phyloP scores from a whole-genome alignment of 2,888 invertebrate genomes.

The Ditylenchus weischeri region DNA sequence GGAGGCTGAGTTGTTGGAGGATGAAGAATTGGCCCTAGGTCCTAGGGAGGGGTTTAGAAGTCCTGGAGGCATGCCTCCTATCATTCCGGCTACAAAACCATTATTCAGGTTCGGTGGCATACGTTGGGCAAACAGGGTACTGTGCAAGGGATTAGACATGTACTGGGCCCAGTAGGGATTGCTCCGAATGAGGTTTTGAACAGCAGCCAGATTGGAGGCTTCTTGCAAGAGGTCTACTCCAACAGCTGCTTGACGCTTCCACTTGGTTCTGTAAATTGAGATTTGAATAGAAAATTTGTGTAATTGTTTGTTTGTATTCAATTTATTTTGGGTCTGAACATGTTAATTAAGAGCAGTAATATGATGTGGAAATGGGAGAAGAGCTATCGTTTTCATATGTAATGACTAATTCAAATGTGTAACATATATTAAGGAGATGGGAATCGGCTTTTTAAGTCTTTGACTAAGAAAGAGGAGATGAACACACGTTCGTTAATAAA shows the following conservation, averaged over 20 bases:
- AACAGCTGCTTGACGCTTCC: conserved; percentile 97
- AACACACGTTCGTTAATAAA: too few species aligned
- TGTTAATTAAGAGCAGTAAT: conserved; percentile 1
- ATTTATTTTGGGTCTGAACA: conserved; percentile 6
- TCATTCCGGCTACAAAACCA: background rate
- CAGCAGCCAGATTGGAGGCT: conserved; percentile 96
- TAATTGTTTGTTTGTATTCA: background rate
- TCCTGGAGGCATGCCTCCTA: conserved; percentile 5
- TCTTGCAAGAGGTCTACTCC: conserved; percentile 92
- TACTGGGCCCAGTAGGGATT: conserved; percentile 56
- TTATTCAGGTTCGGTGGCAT: conserved; percentile 9
- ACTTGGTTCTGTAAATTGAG: conserved; percentile 77
- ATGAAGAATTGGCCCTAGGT: conserved; percentile 5
- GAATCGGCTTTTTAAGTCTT: too few species aligned
- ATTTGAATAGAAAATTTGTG: conserved; percentile 7
- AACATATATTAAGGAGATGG: too few species aligned
- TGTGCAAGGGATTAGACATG: conserved; percentile 28
- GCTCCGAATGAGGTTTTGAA: conserved; percentile 69
- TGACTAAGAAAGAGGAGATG: too few species aligned
- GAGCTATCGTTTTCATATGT: too few species aligned
- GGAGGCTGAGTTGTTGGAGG: conserved; percentile 1
- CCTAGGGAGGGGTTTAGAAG: background rate
- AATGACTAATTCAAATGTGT: too few species aligned
- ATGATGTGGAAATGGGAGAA: background rate
- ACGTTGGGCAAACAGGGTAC: conserved; percentile 31